Percentiles rank a stretch among this genome's conserved stretches.
Evolutionary conservation across 64 coral and sea anemone genomes (phyloP).

Genomic region (Stichodactyla mertensii): DNA sequence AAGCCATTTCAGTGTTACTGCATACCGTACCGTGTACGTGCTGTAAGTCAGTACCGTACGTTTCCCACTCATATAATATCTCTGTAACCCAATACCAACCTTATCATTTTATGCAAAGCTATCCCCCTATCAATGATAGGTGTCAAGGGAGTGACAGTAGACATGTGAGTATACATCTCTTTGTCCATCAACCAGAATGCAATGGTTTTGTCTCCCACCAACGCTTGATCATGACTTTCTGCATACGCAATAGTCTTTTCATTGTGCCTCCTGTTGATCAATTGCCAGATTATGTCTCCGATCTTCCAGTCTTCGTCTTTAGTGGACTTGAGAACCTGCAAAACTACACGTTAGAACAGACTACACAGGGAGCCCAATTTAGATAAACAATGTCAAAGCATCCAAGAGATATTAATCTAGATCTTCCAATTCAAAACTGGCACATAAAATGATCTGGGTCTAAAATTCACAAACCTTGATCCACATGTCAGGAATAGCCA

Average conservation of each 20-base stretch:
- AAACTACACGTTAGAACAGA: not conserved
- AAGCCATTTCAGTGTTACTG: no score
- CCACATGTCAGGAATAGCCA: constrained; percentile 93
- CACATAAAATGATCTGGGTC: no score
- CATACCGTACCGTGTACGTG: no score
- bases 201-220: constrained; percentile 96
- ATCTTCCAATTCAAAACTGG: no score
- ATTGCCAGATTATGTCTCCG: constrained; percentile 52
- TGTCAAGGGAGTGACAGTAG: constrained; percentile 46
- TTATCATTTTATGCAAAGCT: constrained; percentile 94
- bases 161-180: constrained; percentile 96
- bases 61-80: no score
- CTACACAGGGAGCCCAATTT: no score
- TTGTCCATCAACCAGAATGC: constrained; percentile 99
- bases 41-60: no score
- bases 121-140: constrained; percentile 83
- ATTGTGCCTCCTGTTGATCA: constrained; percentile 80
- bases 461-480: constrained; percentile 57
- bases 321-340: constrained; percentile 60
- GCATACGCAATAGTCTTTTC: constrained; percentile 89
- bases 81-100: constrained; percentile 17
- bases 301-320: constrained; percentile 95
- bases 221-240: constrained; percentile 87
- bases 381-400: no score
- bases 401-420: no score